Percentiles rank a stretch among this genome's conserved stretches.
Evolutionary conservation across 2,888 invertebrate species (phyloP).

Genomic region (Gisinianus flammeolus): DNA sequence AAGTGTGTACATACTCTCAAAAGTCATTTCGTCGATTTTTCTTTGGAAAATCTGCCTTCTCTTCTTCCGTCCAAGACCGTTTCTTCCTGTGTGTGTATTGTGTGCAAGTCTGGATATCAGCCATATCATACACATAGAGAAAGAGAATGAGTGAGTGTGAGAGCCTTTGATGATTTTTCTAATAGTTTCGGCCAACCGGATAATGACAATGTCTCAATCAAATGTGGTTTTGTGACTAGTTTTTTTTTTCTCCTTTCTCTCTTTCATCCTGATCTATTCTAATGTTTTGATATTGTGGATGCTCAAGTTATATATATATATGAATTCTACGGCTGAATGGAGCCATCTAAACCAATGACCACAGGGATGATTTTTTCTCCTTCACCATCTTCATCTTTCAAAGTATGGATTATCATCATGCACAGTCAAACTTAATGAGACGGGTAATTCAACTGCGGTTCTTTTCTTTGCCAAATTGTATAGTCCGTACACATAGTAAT

Average conservation of each 20-base stretch:
- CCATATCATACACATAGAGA: background rate
- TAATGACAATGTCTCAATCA: slow-evolving; percentile 39
- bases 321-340: slow-evolving; percentile 12
- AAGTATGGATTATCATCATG: slow-evolving; percentile 7
- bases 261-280: background rate
- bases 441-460: slow-evolving; percentile 21
- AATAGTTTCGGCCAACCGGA: background rate
- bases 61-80: background rate
- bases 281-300: slow-evolving; percentile 11
- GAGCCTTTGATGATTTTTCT: background rate
- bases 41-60: background rate
- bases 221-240: slow-evolving; percentile 35
- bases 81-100: background rate
- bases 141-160: background rate
- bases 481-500: background rate
- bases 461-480: slow-evolving; percentile 19
- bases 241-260: slow-evolving; percentile 16
- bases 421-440: slow-evolving; percentile 12
- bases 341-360: slow-evolving; percentile 38
- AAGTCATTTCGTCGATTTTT: slow-evolving; percentile 7
- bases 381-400: background rate
- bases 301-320: background rate
- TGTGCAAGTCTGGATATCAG: background rate
- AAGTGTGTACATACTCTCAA: slow-evolving; percentile 10
- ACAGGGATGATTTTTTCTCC: slow-evolving; percentile 16